Base-by-base conservation (phyloP, 35 echinoderm and acorn worm genomes). In the Amphiura filiformis region DNA sequence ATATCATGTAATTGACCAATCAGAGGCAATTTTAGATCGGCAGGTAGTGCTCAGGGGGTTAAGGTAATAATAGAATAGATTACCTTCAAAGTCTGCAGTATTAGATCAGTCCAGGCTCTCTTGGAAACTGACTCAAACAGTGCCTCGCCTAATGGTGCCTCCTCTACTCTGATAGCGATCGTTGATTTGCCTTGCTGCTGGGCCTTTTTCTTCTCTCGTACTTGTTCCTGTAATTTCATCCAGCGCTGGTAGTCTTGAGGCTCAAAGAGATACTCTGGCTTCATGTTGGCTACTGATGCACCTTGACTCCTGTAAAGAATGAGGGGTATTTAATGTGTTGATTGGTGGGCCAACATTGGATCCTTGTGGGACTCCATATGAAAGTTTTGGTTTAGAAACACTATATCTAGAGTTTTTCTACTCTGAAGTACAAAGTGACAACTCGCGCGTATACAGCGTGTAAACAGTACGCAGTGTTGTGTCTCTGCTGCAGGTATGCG, bases 61-160 rank as follows among this genome's bases (percentile, higher is more conserved):
- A 47, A 47, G 41, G 41, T 9, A 47, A 17, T 17, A n/a, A n/a
- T n/a, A 52, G 20, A 52, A 52, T 11, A 56, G 1, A 81, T 81
- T 75, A 97, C 95, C 92, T 98, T 98, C 33, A 98, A 41, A 20
- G 92, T 94, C 82, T 98, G 95, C 22, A 98, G 89, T 3, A 98
- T 75, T 18, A 98, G 86, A 81, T 98, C 95, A 13, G 95, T 98
- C 95, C 95, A 98, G 0, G 95, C 92, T 34, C 95, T 88, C 84
- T 98, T 98, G 39, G 95, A 98, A 36, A 98, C 95, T 28, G 92
- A 94, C 78, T 98, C 95, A 94, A 94, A 98, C 3, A 94, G 83
- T 37, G n/a, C 78, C 30, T 98, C 89, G 86, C 94, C 92, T 40
- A 97, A 86, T 0, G 82, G 76, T 31, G 78, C 89, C n/a, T 93